Conservation (phyloP, 2,113 vertebrate species). For the Lampris incognitus region DNA sequence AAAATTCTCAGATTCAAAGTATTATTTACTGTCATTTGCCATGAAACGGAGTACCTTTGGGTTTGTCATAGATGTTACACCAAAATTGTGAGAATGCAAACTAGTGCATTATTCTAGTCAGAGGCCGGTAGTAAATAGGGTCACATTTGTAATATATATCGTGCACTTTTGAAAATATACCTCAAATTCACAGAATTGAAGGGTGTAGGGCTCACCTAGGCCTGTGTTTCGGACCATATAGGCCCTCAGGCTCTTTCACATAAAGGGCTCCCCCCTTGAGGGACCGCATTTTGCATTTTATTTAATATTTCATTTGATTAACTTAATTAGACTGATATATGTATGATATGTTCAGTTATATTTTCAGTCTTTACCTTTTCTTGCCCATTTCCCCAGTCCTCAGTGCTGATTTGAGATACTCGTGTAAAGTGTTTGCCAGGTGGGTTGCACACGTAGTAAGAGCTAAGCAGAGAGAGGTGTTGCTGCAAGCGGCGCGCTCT, state of each 20-base stretch:
- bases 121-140: not conserved
- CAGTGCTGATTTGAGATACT: slow-evolving; percentile 3
- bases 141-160: not conserved
- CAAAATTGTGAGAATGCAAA: slow-evolving; percentile 32
- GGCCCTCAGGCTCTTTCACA: not conserved
- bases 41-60: too few relatives aligned
- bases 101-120: not conserved
- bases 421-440: not conserved
- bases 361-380: not conserved
- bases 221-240: not conserved
- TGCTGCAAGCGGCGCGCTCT: not conserved
- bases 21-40: not conserved
- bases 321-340: too few relatives aligned
- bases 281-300: too few relatives aligned
- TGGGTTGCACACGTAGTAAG: not conserved
- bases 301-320: too few relatives aligned
- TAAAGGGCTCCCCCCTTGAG: not conserved
- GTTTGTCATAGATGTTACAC: too few relatives aligned
- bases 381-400: not conserved
- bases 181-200: not conserved
- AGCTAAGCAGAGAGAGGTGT: not conserved
- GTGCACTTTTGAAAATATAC: not conserved
- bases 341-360: not conserved
- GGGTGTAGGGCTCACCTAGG: not conserved
- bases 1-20: not conserved